These are phyloP conservation scores for Scaptomyza caliginosa DNA, from an alignment of 2,888 invertebrate genomes.

Conservation along the genomic window DNA sequence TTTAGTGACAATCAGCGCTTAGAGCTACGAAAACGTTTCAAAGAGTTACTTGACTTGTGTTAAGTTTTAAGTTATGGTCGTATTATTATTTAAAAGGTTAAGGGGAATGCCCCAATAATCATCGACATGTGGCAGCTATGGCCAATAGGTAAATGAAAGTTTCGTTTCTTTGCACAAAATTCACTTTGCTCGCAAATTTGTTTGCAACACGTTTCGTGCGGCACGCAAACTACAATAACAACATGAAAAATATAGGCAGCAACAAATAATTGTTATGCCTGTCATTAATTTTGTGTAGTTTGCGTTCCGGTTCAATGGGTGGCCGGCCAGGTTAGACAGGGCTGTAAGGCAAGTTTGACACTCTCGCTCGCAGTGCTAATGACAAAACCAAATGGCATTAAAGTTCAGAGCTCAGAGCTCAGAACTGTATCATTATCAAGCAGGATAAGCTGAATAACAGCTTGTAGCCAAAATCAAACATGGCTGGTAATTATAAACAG, in stretches of 20 bases:
- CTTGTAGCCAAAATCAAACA: constrained; percentile 38
- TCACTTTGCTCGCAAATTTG: constrained; percentile 33
- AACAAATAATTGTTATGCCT: constrained; percentile 46
- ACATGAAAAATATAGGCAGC: not conserved
- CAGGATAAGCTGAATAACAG: not conserved
- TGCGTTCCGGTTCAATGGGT: constrained; percentile 7
- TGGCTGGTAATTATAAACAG: constrained; percentile 51
- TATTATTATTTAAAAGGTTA: not conserved
- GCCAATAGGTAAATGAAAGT: constrained; percentile 11
- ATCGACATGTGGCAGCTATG: constrained; percentile 26
- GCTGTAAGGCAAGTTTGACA: not conserved
- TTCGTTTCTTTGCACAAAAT: constrained; percentile 17
- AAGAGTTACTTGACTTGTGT: not conserved
- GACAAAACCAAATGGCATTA: constrained; percentile 36
- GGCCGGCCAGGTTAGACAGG: too few species aligned
- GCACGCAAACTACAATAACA: constrained; percentile 30
- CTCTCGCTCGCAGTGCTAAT: constrained; percentile 27
- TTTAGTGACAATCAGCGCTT: constrained; percentile 21
- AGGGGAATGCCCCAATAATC: constrained; percentile 27
- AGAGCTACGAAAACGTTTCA: not conserved
- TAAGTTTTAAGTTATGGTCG: not conserved
- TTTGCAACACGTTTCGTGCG: constrained; percentile 29
- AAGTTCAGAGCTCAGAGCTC: not conserved
- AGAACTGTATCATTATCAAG: not conserved
- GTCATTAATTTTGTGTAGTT: constrained; percentile 68